phyloP scores from a whole-genome alignment of 2,888 invertebrate genomes.

The Chaetogeoica ovagalla region DNA sequence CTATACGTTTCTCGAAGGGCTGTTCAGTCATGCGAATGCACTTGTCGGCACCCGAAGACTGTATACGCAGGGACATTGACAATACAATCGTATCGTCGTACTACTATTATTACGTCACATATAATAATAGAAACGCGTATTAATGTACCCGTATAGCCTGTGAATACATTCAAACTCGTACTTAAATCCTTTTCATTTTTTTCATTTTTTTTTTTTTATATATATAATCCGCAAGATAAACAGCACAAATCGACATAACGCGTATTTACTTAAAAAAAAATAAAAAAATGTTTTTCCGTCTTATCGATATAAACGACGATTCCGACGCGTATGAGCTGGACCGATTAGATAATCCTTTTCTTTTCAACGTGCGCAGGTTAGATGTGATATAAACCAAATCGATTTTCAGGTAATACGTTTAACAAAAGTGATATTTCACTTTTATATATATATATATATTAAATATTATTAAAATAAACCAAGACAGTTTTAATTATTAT shows the following conservation, averaged over 20 bases:
- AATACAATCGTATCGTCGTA: constrained; percentile 18
- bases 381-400: too few species aligned
- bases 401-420: too few species aligned
- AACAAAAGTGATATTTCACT: too few species aligned
- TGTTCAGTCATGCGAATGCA: constrained; percentile 33
- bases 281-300: too few species aligned
- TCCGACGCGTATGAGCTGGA: too few species aligned
- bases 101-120: too few species aligned
- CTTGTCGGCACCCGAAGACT: not conserved
- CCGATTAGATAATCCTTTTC: too few species aligned
- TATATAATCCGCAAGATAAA: constrained; percentile 20
- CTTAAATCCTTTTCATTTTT: constrained; percentile 7
- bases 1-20: not conserved
- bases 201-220: constrained; percentile 8
- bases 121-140: not conserved
- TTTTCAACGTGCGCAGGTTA: too few species aligned
- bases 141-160: not conserved
- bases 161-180: not conserved
- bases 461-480: too few species aligned
- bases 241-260: constrained; percentile 1
- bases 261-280: not conserved
- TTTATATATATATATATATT: too few species aligned
- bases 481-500: too few species aligned
- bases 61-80: not conserved
- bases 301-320: too few species aligned